Percentiles rank a stretch among this genome's conserved stretches.
Conservation (phyloP, 2,797 vertebrate species). For the Lagodon rhomboides region DNA sequence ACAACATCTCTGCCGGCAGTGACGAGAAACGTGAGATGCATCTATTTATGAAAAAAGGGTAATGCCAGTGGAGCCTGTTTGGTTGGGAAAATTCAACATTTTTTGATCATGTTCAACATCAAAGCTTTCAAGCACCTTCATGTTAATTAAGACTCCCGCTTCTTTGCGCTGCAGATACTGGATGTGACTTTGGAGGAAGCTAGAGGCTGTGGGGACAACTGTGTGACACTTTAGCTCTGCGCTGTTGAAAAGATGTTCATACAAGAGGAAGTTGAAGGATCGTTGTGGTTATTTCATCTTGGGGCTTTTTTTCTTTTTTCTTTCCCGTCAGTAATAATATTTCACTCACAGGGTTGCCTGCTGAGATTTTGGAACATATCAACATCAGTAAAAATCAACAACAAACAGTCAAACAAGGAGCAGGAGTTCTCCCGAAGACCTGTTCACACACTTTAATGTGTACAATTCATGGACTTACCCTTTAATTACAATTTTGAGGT, state of each 20-base stretch:
- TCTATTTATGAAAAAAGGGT: constrained; percentile 43
- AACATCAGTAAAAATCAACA: background rate
- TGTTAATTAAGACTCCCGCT: constrained; percentile 39
- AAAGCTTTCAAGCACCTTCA: constrained; percentile 39
- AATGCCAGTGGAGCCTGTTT: constrained; percentile 30
- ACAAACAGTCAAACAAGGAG: background rate
- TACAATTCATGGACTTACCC: too few relatives aligned
- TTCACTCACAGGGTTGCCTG: background rate
- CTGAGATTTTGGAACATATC: background rate
- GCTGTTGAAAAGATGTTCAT: background rate
- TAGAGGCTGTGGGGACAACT: constrained; percentile 12
- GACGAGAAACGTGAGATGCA: constrained; percentile 47
- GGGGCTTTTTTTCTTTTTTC: background rate
- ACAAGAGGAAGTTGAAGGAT: background rate
- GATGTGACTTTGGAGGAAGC: constrained; percentile 1
- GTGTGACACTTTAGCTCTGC: constrained; percentile 9
- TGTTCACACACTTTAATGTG: too few relatives aligned
- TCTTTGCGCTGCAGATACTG: constrained; percentile 3
- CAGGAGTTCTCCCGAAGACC: background rate
- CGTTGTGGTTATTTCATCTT: background rate
- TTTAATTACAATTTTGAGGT: too few relatives aligned
- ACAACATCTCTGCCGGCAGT: constrained; percentile 43
- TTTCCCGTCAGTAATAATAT: background rate
- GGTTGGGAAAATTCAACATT: constrained; percentile 31
- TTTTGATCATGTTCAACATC: constrained; percentile 45